These are phyloP conservation scores for Dendropsophus ebraccatus DNA, from an alignment of 2,113 vertebrate species.

Conservation along the genomic window DNA sequence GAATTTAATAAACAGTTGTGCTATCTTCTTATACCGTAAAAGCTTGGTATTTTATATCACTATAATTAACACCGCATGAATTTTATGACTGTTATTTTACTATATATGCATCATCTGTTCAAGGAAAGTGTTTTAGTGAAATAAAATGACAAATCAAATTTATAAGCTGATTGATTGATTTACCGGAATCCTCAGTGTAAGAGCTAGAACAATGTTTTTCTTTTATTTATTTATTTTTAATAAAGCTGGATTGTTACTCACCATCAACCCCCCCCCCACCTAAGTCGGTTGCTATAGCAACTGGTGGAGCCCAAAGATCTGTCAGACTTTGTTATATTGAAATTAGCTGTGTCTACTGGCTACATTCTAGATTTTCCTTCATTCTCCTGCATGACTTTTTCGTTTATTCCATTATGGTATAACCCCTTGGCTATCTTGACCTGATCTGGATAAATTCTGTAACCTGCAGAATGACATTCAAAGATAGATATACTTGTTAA, in stretches of 20 bases:
- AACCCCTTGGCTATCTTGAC: too few relatives aligned
- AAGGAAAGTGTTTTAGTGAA: neutral
- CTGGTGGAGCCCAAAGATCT: too few relatives aligned
- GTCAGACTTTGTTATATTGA: neutral
- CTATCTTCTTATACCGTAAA: neutral
- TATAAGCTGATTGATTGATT: neutral
- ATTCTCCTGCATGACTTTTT: too few relatives aligned
- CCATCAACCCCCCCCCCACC: too few relatives aligned
- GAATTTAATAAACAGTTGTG: conserved; percentile 7
- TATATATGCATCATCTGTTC: neutral
- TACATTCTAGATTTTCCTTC: neutral
- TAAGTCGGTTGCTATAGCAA: too few relatives aligned
- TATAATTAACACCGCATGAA: neutral
- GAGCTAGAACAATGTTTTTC: neutral
- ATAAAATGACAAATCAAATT: neutral
- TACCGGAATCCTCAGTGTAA: neutral
- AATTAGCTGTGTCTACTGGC: neutral
- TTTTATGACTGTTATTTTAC: conserved; percentile 1
- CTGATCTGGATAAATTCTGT: too few relatives aligned
- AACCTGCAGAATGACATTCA: too few relatives aligned
- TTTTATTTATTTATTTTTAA: too few relatives aligned
- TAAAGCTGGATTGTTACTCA: too few relatives aligned
- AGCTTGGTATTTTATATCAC: neutral
- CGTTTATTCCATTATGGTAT: too few relatives aligned
- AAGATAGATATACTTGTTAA: too few relatives aligned